Base-by-base conservation (phyloP, 2,888 invertebrate species). In the Dynastes grantii region DNA sequence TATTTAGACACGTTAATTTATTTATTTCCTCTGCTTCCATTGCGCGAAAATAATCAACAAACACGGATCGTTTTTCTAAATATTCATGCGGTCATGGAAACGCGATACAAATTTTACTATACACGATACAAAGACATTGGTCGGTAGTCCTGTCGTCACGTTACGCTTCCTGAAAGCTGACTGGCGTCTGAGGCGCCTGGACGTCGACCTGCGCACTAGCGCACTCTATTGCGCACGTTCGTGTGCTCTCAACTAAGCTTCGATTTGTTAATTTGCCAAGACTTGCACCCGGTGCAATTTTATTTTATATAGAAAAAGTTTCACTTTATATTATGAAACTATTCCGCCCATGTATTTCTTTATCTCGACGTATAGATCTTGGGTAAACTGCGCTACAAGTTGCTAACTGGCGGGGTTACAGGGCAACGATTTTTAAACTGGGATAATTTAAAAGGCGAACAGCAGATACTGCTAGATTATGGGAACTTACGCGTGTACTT, bases 141-240 rank as follows among this genome's bases (percentile, higher is more conserved):
- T 40, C 40, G 22, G 73, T 22, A 61, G 73, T 40, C 61, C 40
- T 81, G 80, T 84, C 82, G 83, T 83, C 82, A 82, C 84, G 82
- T 81, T 81, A 78, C 83, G 83, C 81, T 81, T 84, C 84, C 81
- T 87, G 86, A 85, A 86, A 85, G 85, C 84, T 84, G 86, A 89
- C 89, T 89, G 87, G 85, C 86, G 86, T 84, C 90, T 90, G 83
- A 86, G 85, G 83, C 84, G 85, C 85, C 86, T 83, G 86, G 87
- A 85, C 84, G 83, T 82, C 90, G 90, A 83, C 91, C 90, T 91
- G 91, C 88, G 88, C 88, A 87, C 86, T 83, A 81, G 90, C 88
- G 85, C 84, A 85, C 80, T 89, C 85, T 82, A 83, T 87, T 78
- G 90, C 90, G 78, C 90, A 90, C 82, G 78, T 87, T 91, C 90